phyloP scores from a whole-genome alignment of 2,888 invertebrate genomes.

The Euclidia mi region DNA sequence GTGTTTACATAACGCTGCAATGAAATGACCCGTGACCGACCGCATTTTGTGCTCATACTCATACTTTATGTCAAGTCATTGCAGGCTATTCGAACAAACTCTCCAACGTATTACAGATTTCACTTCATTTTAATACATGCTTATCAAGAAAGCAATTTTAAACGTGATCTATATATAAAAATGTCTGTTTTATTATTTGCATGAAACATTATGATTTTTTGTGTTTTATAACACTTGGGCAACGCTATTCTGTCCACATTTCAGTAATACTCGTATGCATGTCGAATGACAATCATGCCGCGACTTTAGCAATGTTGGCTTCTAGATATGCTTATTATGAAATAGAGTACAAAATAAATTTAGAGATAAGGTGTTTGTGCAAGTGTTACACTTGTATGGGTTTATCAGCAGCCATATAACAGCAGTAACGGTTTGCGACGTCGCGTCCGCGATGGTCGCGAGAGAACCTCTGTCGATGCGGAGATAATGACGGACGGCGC shows the following conservation, averaged over 20 bases:
- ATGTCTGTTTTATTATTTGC: slow-evolving; percentile 29
- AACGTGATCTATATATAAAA: slow-evolving; percentile 40
- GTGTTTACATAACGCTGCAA: slow-evolving; percentile 46
- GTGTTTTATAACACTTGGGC: slow-evolving; percentile 45
- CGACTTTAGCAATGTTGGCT: slow-evolving; percentile 42
- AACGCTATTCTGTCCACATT: slow-evolving; percentile 45
- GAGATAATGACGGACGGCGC: slow-evolving; percentile 41
- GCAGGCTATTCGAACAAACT: slow-evolving; percentile 55
- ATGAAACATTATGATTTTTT: slow-evolving; percentile 27
- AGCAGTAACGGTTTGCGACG: too few relatives aligned
- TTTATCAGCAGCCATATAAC: slow-evolving; percentile 20
- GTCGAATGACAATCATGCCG: slow-evolving; percentile 46
- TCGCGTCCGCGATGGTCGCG: too few relatives aligned
- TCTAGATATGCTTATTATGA: slow-evolving; percentile 44
- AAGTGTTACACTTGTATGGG: slow-evolving; percentile 41
- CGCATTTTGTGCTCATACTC: slow-evolving; percentile 51
- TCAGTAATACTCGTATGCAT: slow-evolving; percentile 48
- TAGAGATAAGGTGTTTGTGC: slow-evolving; percentile 39
- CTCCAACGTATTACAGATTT: slow-evolving; percentile 58
- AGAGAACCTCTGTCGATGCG: slow-evolving; percentile 33
- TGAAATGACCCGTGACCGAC: slow-evolving; percentile 46
- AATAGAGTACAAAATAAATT: slow-evolving; percentile 30
- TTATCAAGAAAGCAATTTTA: slow-evolving; percentile 47
- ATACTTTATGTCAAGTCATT: slow-evolving; percentile 60
- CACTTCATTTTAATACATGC: slow-evolving; percentile 56